phyloP scores from a whole-genome alignment of 2,113 vertebrate species.

The Falco punctatus region DNA sequence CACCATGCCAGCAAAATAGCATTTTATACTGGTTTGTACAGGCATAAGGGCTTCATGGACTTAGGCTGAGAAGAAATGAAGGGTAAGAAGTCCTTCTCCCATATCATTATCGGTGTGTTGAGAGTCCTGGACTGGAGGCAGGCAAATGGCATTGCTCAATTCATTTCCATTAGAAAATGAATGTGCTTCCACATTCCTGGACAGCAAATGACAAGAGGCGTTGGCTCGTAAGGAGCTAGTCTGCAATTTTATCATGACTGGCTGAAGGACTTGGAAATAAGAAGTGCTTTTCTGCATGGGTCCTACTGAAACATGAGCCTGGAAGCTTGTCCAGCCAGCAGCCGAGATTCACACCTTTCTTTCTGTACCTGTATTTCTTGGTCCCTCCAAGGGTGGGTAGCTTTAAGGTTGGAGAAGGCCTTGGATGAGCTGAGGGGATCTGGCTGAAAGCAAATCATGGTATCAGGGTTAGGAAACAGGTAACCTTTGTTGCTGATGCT shows the following conservation, averaged over 20 bases:
- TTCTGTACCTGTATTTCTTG: not conserved
- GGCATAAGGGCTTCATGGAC: not conserved
- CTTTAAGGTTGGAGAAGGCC: not conserved
- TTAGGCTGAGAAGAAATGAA: not conserved
- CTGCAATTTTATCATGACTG: constrained; percentile 36
- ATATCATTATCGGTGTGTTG: not conserved
- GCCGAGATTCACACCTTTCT: not conserved
- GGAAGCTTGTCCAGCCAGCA: constrained; percentile 15
- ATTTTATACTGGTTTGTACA: not conserved
- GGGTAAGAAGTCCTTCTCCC: not conserved
- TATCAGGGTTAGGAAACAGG: not conserved
- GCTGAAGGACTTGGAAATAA: constrained; percentile 45
- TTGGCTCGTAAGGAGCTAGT: constrained; percentile 25
- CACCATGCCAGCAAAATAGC: not conserved
- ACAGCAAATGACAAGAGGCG: constrained; percentile 18
- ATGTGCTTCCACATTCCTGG: constrained; percentile 35
- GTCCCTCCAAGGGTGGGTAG: not conserved
- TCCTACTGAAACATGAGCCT: constrained; percentile 10
- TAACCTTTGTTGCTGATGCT: not conserved
- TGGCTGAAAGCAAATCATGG: not conserved
- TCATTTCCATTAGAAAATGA: constrained; percentile 14
- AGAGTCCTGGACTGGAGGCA: not conserved
- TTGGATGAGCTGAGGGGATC: not conserved
- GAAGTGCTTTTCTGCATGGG: constrained; percentile 16
- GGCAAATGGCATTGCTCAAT: not conserved